phyloP scores from a whole-genome alignment of 2,113 vertebrate genomes.

The Morone saxatilis region DNA sequence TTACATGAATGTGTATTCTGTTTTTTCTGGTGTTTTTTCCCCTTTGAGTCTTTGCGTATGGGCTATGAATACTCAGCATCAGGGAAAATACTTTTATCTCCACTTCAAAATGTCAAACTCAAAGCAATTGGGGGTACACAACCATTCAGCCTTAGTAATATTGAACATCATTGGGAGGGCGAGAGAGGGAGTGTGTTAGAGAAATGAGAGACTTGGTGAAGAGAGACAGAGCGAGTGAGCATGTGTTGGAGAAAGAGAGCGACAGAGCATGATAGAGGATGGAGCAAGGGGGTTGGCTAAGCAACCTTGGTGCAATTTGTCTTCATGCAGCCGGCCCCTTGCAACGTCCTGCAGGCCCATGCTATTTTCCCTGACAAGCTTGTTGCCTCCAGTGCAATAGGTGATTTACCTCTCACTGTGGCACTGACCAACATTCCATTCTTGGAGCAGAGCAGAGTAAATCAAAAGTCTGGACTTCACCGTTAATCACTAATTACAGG shows the following conservation, averaged over 20 bases:
- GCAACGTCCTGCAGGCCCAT: constrained; percentile 51
- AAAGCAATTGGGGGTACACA: constrained; percentile 42
- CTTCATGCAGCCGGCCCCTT: constrained; percentile 57
- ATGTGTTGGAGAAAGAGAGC: constrained; percentile 55
- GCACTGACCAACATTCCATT: constrained; percentile 66
- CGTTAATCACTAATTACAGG: constrained; percentile 79
- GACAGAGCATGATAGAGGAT: constrained; percentile 65
- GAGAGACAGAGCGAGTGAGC: constrained; percentile 52
- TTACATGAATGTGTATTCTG: constrained; percentile 42
- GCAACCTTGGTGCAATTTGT: constrained; percentile 73
- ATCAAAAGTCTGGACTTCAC: constrained; percentile 70
- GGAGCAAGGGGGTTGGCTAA: constrained; percentile 65
- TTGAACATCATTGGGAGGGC: constrained; percentile 36
- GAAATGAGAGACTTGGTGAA: constrained; percentile 52
- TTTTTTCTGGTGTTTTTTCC: constrained; percentile 23
- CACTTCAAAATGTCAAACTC: constrained; percentile 58
- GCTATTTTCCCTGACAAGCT: constrained; percentile 74
- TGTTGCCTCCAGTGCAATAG: constrained; percentile 71
- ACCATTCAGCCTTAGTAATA: constrained; percentile 39
- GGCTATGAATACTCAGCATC: constrained; percentile 43
- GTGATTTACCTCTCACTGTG: constrained; percentile 72
- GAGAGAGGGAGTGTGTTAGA: constrained; percentile 31
- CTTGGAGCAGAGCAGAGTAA: constrained; percentile 68
- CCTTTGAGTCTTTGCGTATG: constrained; percentile 31
- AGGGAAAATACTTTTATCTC: constrained; percentile 58